Base-by-base conservation (phyloP, 1,140 invertebrate species). In the Akabosia matsudoensis region DNA sequence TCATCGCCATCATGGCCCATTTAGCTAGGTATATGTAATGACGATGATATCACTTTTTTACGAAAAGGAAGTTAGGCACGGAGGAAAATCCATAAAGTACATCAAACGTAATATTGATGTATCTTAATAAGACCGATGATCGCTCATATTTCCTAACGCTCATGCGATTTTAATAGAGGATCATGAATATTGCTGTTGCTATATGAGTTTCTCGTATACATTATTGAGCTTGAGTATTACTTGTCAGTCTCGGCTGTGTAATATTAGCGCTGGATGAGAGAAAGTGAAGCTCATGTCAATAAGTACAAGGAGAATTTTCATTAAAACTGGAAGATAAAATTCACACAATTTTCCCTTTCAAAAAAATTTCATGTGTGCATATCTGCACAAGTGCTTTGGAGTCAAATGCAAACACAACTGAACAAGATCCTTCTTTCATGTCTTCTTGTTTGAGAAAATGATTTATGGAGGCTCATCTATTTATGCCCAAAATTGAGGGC, bases 401-500 rank as follows among this genome's bases (percentile, higher is more conserved):
- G 54, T 56, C 54, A 56, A 7, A 56, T 56, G n/a, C 54, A 56
- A 56, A 24, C 54, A 24, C 54, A 56, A 7, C 7, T 45, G 7
- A 10, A 7, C 37, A 45, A 56, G 10, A 3, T 56, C 30, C 7
- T 67, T 67, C 31, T 67, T 2, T 67, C 28, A 67, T 30, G 31
- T 3, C 31, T 67, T 30, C 61, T 34, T 72, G 34, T 34, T 72
- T 37, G 70, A 37, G 31, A 72, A 56, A 70, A 72, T 76, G 75
- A 76, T 76, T 76, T 76, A 76, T 76, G 67, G 34, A 51, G 14
- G 37, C 67, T 52, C 75, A 76, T 76, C 70, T 76, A 76, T 76
- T 72, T 76, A 76, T 76, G 75, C 67, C 75, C 67, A 72, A 76
- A 76, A 76, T 72, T 76, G 75, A 72, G 70, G 72, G 75, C 75